Base-by-base conservation (phyloP, 2,888 invertebrate species). In the Oxystoma pomonae region DNA sequence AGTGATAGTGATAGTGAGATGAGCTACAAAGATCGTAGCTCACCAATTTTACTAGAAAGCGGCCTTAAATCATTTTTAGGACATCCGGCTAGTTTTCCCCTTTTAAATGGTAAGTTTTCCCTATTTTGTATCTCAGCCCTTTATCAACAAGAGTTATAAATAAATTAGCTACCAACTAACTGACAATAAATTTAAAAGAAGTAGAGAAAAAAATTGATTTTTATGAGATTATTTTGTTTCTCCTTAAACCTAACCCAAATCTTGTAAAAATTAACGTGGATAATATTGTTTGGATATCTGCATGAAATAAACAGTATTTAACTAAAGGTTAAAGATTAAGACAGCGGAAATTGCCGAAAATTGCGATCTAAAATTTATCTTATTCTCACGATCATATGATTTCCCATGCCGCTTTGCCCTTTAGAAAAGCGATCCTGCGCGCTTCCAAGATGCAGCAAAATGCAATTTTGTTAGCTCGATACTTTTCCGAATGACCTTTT, bases 11-110 rank as follows among this genome's bases (percentile, higher is more conserved):
- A 80, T 71, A 84, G 85, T 87, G 88, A 87, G 86, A 92, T 92
- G 92, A 91, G 91, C 85, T 91, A 91, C 87, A 91, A 91, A 87
- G 91, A 91, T 86, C 90, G 90, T 84, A 77, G 76, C 75, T 92
- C 91, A 85, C 91, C 91, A 82, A 91, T 90, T 86, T 87, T 92
- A 82, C 88, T 91, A 85, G 91, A 92, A 86, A 90, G 90, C 85
- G 91, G 91, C 84, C 86, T 89, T 81, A 91, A 92, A 87, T 91
- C 91, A 77, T 89, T 91, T 83, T 89, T 92, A 81, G 89, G 89
- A 82, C 88, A 91, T 81, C 90, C 91, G 81, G 90, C 89, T 84
- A 89, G 89, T 82, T 90, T 87, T 83, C 90, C 90, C 76, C 84
- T 90, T 73, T 87, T 90, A 80, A 89, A 89, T 85, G 90, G 90